phyloP scores from a whole-genome alignment of 2,797 vertebrate species.

The Cossypha polioptera region DNA sequence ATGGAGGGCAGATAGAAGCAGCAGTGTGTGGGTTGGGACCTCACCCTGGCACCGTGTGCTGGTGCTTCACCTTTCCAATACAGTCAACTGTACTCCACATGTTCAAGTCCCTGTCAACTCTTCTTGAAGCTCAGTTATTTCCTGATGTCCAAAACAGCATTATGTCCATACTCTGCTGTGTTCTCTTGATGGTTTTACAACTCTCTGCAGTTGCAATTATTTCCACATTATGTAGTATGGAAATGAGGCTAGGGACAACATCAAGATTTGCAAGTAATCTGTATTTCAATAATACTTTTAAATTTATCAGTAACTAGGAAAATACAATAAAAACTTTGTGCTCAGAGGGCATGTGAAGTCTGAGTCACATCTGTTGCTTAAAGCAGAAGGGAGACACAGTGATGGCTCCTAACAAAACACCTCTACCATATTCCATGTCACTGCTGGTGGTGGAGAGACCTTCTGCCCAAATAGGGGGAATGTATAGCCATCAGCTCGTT shows the following conservation, averaged over 20 bases:
- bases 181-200: not conserved
- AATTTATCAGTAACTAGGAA: not conserved
- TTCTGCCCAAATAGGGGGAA: not conserved
- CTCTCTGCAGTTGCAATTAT: not conserved
- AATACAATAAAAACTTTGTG: not conserved
- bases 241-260: not conserved
- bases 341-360: not conserved
- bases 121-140: not conserved
- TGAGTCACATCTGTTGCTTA: accelerated
- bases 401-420: not conserved
- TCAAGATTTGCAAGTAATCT: not conserved
- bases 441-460: not conserved
- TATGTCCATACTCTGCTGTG: not conserved
- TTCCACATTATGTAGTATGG: not conserved
- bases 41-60: not conserved
- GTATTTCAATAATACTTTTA: not conserved
- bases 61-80: not conserved
- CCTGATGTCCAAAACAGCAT: not conserved
- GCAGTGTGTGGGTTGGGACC: not conserved
- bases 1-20: not conserved
- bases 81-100: not conserved
- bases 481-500: not conserved
- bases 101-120: not conserved
- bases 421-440: not conserved
- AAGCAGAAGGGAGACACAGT: not conserved